phyloP scores from a whole-genome alignment of 2,888 invertebrate genomes.

The Pterobdella sp. region DNA sequence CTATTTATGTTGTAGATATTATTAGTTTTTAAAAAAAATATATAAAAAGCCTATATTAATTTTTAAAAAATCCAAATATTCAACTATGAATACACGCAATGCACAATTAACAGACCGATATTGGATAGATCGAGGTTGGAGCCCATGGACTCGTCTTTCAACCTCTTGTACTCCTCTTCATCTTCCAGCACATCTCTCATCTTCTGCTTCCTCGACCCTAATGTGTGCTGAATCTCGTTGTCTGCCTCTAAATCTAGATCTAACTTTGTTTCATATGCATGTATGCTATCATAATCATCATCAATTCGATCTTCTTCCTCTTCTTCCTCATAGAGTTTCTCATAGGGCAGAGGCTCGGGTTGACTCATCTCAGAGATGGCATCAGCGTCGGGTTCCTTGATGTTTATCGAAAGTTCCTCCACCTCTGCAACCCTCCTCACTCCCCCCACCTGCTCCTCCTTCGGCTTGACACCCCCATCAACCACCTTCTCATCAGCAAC shows the following conservation, averaged over 20 bases:
- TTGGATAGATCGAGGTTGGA: neutral
- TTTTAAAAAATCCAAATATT: neutral
- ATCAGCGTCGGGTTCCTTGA: slow-evolving; percentile 8
- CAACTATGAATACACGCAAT: slow-evolving; percentile 3
- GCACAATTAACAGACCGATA: neutral
- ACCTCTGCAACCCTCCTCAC: neutral
- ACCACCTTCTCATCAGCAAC: slow-evolving; percentile 5
- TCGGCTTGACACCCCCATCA: neutral
- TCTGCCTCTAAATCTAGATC: neutral
- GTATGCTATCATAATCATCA: slow-evolving; percentile 23
- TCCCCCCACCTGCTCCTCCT: slow-evolving; percentile 27
- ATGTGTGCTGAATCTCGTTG: neutral
- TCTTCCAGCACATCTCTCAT: neutral
- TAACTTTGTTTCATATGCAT: neutral
- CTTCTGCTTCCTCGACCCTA: neutral
- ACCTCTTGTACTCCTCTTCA: neutral
- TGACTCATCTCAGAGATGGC: slow-evolving; percentile 7
- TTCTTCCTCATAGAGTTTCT: neutral
- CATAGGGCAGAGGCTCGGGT: neutral
- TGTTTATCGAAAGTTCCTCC: neutral
- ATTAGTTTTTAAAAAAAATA: too few relatives aligned
- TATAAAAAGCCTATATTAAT: neutral
- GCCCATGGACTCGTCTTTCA: neutral
- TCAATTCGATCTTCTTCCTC: slow-evolving; percentile 20
- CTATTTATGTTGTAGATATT: too few relatives aligned